These are phyloP conservation scores for Ophiothrix spiculata DNA, from an alignment of 35 echinoderm and acorn worm genomes.

Conservation along the genomic window DNA sequence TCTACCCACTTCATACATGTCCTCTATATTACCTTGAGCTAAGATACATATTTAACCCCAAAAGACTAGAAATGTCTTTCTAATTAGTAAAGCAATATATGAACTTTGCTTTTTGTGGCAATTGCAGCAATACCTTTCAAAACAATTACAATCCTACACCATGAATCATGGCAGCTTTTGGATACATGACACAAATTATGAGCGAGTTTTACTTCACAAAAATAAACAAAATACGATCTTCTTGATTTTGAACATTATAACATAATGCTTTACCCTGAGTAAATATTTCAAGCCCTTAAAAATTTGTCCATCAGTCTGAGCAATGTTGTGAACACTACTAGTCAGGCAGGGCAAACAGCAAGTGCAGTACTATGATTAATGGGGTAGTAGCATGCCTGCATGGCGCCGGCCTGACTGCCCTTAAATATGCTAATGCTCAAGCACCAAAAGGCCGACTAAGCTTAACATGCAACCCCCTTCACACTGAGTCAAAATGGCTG, in stretches of 20 bases:
- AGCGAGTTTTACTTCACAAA: too few relatives aligned
- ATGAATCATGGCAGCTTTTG: not conserved
- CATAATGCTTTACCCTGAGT: too few relatives aligned
- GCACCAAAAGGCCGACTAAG: too few relatives aligned
- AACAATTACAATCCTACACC: not conserved
- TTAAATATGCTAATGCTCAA: constrained; percentile 5
- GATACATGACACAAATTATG: too few relatives aligned
- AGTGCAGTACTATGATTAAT: not conserved
- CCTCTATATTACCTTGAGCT: not conserved
- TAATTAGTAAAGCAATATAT: too few relatives aligned
- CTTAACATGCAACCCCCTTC: not conserved
- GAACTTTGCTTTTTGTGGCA: too few relatives aligned
- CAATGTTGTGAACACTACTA: not conserved
- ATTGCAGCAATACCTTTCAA: not conserved
- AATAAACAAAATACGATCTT: too few relatives aligned
- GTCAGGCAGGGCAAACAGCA: not conserved
- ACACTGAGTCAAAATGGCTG: not conserved
- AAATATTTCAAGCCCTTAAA: too few relatives aligned
- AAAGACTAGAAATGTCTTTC: too few relatives aligned
- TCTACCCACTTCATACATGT: not conserved
- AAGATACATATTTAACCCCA: too few relatives aligned
- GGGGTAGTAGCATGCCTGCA: not conserved
- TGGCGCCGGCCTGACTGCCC: constrained; percentile 3
- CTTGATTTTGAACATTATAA: too few relatives aligned
- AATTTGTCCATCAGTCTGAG: not conserved